Conservation (phyloP, 2,888 invertebrate species). For the Gibbula magus region DNA sequence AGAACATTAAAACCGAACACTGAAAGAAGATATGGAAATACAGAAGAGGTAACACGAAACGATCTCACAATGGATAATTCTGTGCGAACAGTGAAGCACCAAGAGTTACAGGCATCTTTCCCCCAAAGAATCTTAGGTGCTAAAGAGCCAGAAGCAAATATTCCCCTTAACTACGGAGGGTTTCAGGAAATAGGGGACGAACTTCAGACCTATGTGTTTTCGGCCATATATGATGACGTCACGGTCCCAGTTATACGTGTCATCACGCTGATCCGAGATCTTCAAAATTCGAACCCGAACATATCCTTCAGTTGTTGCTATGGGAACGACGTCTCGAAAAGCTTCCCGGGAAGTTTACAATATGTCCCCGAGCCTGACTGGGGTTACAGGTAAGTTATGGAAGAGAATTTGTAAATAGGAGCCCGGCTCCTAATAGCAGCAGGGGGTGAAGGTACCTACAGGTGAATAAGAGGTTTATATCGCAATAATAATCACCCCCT, state of each 20-base stretch:
- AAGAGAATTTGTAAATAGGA: background rate
- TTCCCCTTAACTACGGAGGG: background rate
- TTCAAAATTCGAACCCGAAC: too few relatives aligned
- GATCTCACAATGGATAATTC: too few relatives aligned
- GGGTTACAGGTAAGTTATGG: conserved; percentile 3
- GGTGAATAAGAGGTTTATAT: too few relatives aligned
- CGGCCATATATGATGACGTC: conserved; percentile 11
- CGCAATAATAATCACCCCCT: too few relatives aligned
- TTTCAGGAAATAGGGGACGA: background rate
- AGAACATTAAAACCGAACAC: too few relatives aligned
- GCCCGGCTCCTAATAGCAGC: too few relatives aligned
- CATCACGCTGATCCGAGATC: background rate
- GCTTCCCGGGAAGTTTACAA: background rate
- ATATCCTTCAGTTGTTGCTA: background rate
- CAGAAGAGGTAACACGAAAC: too few relatives aligned
- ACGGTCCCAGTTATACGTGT: background rate
- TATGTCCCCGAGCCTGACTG: background rate
- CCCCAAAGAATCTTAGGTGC: too few relatives aligned
- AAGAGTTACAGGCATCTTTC: too few relatives aligned
- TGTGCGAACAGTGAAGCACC: too few relatives aligned
- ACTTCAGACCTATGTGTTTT: background rate
- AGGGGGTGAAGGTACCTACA: too few relatives aligned
- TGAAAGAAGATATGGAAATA: too few relatives aligned
- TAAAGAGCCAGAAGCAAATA: background rate
- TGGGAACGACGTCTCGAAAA: background rate